Evolutionary conservation across 2,888 invertebrate species (phyloP).

Genomic region (Pegoplata infirma): DNA sequence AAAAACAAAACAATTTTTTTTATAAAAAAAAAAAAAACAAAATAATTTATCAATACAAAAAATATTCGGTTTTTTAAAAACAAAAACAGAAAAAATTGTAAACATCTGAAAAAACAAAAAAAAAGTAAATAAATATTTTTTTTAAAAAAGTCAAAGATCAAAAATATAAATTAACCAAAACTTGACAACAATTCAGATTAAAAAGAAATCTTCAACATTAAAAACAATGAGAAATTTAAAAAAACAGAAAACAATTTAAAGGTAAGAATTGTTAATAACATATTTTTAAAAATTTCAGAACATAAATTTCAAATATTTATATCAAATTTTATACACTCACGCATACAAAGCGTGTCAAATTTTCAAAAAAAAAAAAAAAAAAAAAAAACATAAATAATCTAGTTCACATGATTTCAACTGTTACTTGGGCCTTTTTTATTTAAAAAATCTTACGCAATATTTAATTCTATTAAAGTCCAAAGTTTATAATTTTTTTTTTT

Average conservation of each 20-base stretch:
- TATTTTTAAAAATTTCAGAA: no score
- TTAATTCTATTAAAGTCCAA: constrained; percentile 21
- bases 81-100: neutral
- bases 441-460: constrained; percentile 30
- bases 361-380: neutral
- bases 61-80: neutral
- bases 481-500: constrained; percentile 17
- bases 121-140: neutral
- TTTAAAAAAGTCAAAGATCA: neutral
- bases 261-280: neutral
- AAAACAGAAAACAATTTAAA: neutral
- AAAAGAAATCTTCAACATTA: neutral
- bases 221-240: no score
- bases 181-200: neutral
- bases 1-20: no score
- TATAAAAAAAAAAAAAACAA: neutral
- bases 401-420: neutral
- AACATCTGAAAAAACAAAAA: neutral
- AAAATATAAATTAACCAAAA: neutral
- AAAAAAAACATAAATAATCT: no score
- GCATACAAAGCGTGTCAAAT: constrained; percentile 37
- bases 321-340: neutral
- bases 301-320: neutral
- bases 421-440: neutral
- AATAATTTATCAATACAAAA: neutral